Evolutionary conservation across 2,113 vertebrate genomes (phyloP), one percentile per base, ranked within the genome.

Genomic region (Oreochromis niloticus): DNA sequence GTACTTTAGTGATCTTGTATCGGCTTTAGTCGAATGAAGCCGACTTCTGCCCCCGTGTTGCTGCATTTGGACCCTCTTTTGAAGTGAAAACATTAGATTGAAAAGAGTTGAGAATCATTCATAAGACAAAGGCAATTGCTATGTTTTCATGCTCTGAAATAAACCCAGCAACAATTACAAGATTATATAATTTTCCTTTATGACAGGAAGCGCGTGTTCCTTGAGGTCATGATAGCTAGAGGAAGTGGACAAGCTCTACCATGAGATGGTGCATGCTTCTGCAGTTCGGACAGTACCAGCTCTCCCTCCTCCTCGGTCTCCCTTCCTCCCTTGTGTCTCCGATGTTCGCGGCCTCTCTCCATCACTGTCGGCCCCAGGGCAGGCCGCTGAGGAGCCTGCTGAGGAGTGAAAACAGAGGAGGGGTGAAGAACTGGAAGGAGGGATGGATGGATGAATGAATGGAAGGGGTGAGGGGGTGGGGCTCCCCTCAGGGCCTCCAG

Each of bases 291-390:
- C 84, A 55, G 50, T 36, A 57, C 4, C 17, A 10, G 27, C 34
- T 16, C 56, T 16, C 7, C 22, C 10, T 30, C 57, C 5, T 9
- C 66, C 39, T 46, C 6, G 2, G 24, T 12, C 6, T 68, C 9
- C 24, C 78, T 22, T n/a, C 22, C 50, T 6, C 75, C 17, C 7
- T 8, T n/a, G 79, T 82, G 78, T 75, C 54, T 88, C 46, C 52
- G 59, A 79, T 81, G 84, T 90, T 43, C 39, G 10, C n/a, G 56
- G 85, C 73, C 89, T 91, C 92, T 92, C 92, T 96, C 90, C 92
- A 95, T 96, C 95, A 95, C 88, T 96, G 95, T 96, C 94, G 87
- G 91, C 89, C 92, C 36, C 55, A 32, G 92, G 94, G 93, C 89
- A 81, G 80, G 89, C 82, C 88, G 36, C 88, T 56, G 79, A 86